These are phyloP conservation scores for Myotis pilosus DNA, from an alignment of 2,797 vertebrate genomes.

Conservation along the genomic window DNA sequence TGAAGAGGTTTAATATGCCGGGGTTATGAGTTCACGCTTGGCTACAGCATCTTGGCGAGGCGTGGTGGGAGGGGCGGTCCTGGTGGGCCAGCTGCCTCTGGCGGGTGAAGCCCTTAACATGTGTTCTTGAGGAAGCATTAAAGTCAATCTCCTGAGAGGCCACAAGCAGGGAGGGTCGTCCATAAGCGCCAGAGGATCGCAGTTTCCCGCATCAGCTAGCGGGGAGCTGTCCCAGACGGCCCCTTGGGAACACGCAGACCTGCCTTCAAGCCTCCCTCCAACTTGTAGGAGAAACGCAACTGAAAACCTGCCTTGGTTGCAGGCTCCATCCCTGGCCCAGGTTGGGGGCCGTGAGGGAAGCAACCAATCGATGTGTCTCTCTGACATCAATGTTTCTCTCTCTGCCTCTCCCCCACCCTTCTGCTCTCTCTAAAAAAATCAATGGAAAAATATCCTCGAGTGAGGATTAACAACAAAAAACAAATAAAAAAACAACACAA, in stretches of 20 bases:
- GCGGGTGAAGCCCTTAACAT: neutral
- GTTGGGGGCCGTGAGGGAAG: too few species aligned
- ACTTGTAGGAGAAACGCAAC: neutral
- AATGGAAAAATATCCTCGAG: too few species aligned
- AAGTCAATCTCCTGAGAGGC: slow-evolving; percentile 13
- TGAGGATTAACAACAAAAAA: too few species aligned
- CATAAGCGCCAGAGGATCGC: neutral
- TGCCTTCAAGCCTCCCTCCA: neutral
- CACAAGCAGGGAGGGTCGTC: neutral
- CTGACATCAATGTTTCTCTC: too few species aligned
- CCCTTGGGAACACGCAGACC: neutral
- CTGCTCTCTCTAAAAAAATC: too few species aligned
- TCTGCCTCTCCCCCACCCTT: too few species aligned
- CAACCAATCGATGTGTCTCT: too few species aligned
- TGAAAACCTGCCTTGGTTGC: neutral
- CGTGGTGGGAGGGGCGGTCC: fast-evolving
- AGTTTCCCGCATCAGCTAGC: neutral
- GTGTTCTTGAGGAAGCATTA: neutral
- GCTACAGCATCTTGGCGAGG: neutral
- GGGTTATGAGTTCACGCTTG: neutral
- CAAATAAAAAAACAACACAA: too few species aligned
- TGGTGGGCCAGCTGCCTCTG: neutral
- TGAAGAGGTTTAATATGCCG: neutral
- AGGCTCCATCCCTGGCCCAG: too few species aligned
- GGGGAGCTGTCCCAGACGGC: neutral